Base-by-base conservation (phyloP, 2,113 vertebrate species). In the Paratilapia polleni region DNA sequence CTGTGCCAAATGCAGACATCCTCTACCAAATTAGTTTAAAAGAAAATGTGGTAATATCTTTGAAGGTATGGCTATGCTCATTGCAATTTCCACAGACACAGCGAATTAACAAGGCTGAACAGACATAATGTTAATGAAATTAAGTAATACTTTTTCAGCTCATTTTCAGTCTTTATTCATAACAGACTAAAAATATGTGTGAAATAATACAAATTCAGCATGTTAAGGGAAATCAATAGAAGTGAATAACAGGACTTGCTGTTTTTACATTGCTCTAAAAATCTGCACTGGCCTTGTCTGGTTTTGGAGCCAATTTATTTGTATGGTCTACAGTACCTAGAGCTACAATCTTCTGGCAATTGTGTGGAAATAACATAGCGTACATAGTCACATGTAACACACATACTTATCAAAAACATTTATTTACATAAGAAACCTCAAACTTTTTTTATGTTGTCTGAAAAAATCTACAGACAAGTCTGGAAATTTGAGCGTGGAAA, bases 241-340 rank as follows among this genome's bases (percentile, higher is more conserved):
- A 70, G 0, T 8, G 49, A 24, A 22, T 26, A 24, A 28, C 26
- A 70, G 0, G 1, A 52, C 1, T 19, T 7, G 64, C 64, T 49
- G 9, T 20, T 70, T 28, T 49, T 28, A 20, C 66, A 49, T 20
- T 70, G 26, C 28, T 24, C 24, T 36, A 31, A 12, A 11, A 41
- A 43, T 47, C 5, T 2, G 1, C 41, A 47, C 43, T 10, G 49
- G 19, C 43, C 66, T 52, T 17, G n/a, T 68, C 63, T 0, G 4
- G 22, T 47, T 68, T 66, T n/a, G 36, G 36, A 0, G 63, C 17
- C 0, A 4, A n/a, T 43, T 66, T 13, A 66, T 66, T 14, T 66
- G 63, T 1, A 43, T 43, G n/a, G 24, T 66, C 38, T 66, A 43
- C 14, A 43, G 13, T 22, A 2, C 2, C 20, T 47, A 68, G 17